These are phyloP conservation scores for Stratiolaelaps scimitus DNA, from an alignment of 1,140 invertebrate genomes.

Conservation along the genomic window DNA sequence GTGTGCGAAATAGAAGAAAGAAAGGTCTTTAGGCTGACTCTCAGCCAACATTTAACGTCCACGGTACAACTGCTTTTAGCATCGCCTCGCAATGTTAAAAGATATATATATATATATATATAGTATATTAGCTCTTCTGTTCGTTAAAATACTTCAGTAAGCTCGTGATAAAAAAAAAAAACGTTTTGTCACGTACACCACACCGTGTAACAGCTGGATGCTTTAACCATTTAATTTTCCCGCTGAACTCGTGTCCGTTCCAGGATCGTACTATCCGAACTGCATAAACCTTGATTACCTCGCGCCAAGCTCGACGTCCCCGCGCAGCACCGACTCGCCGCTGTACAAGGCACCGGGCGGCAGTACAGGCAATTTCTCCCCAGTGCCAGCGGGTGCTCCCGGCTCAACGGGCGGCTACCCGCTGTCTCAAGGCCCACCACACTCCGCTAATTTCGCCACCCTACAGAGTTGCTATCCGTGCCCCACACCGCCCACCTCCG, in stretches of 20 bases:
- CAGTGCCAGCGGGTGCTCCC: background rate
- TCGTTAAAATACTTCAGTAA: too few species aligned
- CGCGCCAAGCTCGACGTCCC: constrained; percentile 13
- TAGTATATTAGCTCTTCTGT: too few species aligned
- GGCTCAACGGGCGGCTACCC: background rate
- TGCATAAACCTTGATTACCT: constrained; percentile 27
- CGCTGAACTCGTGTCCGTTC: background rate
- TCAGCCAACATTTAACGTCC: too few species aligned
- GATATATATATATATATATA: too few species aligned
- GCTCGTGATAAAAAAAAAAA: background rate
- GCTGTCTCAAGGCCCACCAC: background rate
- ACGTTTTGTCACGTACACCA: too few species aligned
- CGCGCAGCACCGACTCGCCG: constrained; percentile 25
- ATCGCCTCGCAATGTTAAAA: too few species aligned
- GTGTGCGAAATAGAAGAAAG: too few species aligned
- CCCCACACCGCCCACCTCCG: constrained; percentile 3
- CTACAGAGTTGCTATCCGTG: constrained; percentile 14
- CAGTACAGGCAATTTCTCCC: constrained; percentile 20
- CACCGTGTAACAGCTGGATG: too few species aligned
- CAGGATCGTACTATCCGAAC: constrained; percentile 22
- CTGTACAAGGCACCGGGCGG: background rate
- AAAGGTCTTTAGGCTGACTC: too few species aligned
- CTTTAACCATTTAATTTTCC: background rate
- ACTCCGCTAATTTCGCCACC: constrained; percentile 6
- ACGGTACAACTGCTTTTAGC: too few species aligned